These are phyloP conservation scores for Hipposideros larvatus DNA, from an alignment of 2,797 vertebrate species.

Conservation along the genomic window DNA sequence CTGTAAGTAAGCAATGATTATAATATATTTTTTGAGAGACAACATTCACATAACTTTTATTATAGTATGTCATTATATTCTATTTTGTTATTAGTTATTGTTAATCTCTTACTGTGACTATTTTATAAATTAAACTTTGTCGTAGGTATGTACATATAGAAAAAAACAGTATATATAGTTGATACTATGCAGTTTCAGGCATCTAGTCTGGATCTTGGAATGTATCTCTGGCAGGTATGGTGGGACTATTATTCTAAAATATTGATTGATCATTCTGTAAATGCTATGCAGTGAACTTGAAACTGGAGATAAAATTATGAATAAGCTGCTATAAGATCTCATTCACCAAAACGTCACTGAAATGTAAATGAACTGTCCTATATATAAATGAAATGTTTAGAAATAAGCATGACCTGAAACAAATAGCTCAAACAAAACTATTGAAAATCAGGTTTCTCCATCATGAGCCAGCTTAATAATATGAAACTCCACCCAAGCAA, in stretches of 20 bases:
- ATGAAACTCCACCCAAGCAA: background rate
- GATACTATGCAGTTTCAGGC: background rate
- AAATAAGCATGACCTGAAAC: background rate
- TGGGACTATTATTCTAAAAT: background rate
- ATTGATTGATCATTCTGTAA: background rate
- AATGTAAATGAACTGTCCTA: background rate
- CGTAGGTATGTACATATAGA: background rate
- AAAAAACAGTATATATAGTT: background rate
- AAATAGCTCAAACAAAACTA: background rate
- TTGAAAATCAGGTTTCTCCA: background rate
- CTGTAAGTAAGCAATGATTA: background rate
- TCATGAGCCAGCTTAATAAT: background rate
- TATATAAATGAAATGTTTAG: background rate
- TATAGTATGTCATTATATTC: background rate
- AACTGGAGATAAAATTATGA: background rate
- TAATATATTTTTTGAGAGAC: background rate
- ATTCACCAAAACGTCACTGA: background rate
- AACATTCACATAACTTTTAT: background rate
- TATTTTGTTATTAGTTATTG: background rate
- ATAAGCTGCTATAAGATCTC: background rate
- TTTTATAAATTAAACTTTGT: background rate
- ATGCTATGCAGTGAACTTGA: background rate
- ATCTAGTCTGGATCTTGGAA: background rate
- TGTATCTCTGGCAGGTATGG: background rate
- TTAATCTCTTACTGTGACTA: background rate